A percentile compares a stretch with the other conserved stretches of the same genome.
Conservation (phyloP, 2,797 vertebrate species). For the Mus spretus region DNA sequence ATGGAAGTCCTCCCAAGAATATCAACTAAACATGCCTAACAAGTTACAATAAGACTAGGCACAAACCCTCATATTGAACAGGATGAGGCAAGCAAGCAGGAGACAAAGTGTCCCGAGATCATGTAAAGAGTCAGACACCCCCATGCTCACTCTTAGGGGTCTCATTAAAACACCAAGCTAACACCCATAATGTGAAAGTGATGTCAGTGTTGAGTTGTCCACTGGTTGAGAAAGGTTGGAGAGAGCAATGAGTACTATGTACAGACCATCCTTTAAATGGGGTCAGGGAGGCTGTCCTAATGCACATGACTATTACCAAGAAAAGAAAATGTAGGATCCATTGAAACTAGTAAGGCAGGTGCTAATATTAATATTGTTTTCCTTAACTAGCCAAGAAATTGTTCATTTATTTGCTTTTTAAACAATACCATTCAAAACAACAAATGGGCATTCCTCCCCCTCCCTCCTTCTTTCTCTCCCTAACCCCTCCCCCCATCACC, state of each 20-base stretch:
- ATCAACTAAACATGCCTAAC: too few species aligned
- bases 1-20: not conserved
- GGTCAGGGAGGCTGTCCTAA: rapidly evolving
- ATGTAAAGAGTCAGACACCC: not conserved
- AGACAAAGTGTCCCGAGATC: not conserved
- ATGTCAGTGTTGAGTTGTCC: not conserved
- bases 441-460: not conserved
- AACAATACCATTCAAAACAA: too few species aligned
- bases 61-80: not conserved
- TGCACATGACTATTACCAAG: not conserved
- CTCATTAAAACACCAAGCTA: not conserved
- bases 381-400: not conserved
- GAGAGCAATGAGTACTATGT: not conserved
- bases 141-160: not conserved
- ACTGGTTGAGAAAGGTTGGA: not conserved
- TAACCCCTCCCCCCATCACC: too few species aligned
- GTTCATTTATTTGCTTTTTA: not conserved
- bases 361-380: not conserved
- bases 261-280: too few species aligned
- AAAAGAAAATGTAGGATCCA: not conserved
- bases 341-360: not conserved
- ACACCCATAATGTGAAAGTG: not conserved
- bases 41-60: not conserved
- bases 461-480: not conserved
- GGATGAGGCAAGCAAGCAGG: not conserved